These are phyloP conservation scores for Manacus vitellinus DNA, from an alignment of 2,113 vertebrate species.

Conservation along the genomic window DNA sequence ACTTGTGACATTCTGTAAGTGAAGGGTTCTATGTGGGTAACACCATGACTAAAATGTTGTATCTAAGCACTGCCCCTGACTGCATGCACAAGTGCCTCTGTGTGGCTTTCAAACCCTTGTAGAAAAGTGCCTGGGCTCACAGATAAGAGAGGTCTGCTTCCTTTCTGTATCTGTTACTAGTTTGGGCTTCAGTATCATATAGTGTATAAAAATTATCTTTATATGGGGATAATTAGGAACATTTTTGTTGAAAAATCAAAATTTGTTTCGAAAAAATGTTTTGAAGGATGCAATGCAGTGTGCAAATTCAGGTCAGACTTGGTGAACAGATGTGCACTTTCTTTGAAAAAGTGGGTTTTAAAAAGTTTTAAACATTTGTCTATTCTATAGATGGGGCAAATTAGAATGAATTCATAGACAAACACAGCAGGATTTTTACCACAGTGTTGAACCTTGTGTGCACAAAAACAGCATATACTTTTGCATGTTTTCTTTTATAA, in stretches of 20 bases:
- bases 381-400: background rate
- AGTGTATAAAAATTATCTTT: background rate
- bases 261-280: background rate
- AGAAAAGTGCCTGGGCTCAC: background rate
- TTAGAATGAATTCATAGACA: background rate
- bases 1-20: background rate
- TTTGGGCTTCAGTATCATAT: background rate
- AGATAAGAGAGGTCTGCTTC: background rate
- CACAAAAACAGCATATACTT: background rate
- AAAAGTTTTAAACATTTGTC: background rate
- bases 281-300: background rate
- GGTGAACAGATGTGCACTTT: slow-evolving; percentile 16
- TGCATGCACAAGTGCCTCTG: background rate
- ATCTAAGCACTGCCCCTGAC: background rate
- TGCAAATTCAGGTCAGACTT: slow-evolving; percentile 27
- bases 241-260: slow-evolving; percentile 13
- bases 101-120: background rate
- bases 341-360: background rate
- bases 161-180: background rate
- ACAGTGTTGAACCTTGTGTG: background rate
- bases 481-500: background rate
- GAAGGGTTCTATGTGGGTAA: background rate
- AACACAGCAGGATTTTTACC: background rate
- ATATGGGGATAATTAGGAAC: background rate
- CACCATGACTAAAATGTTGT: background rate